Evolutionary conservation across 2,113 vertebrate species (phyloP).

Genomic region (Rana temporaria): DNA sequence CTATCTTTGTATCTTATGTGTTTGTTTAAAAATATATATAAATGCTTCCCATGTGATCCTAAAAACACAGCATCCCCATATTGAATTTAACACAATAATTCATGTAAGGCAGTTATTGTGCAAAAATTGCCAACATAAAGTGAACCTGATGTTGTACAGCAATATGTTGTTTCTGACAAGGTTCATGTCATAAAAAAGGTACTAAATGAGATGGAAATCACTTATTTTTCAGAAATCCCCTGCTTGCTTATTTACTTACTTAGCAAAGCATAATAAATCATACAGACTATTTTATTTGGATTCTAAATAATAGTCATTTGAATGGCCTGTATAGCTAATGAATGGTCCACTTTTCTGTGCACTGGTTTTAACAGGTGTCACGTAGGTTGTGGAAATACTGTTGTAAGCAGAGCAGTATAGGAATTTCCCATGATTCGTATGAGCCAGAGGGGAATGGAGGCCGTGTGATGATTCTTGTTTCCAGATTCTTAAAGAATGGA

Average conservation of each 20-base stretch:
- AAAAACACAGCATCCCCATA: too few relatives aligned
- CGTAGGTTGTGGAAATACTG: conserved; percentile 49
- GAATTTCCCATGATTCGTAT: conserved; percentile 31
- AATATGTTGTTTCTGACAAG: conserved; percentile 13
- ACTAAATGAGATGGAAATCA: conserved; percentile 19
- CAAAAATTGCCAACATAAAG: background rate
- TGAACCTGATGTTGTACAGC: background rate
- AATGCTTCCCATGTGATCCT: too few relatives aligned
- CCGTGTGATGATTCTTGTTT: conserved; percentile 20
- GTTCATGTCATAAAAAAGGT: conserved; percentile 13
- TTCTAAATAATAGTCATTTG: conserved; percentile 39
- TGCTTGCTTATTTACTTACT: conserved; percentile 28
- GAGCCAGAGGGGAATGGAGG: conserved; percentile 18
- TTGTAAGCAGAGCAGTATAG: conserved; percentile 27
- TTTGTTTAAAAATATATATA: too few relatives aligned
- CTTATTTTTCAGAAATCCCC: conserved; percentile 23
- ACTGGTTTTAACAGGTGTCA: conserved; percentile 48
- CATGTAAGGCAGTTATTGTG: too few relatives aligned
- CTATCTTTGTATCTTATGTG: too few relatives aligned
- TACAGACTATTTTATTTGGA: conserved; percentile 50
- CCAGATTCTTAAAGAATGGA: conserved; percentile 26
- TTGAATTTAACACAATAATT: too few relatives aligned
- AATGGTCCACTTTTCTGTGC: conserved; percentile 38
- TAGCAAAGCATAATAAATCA: conserved; percentile 43
- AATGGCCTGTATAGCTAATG: conserved; percentile 30